Base-by-base conservation (phyloP, 2,888 invertebrate species). In the Sipha maydis region DNA sequence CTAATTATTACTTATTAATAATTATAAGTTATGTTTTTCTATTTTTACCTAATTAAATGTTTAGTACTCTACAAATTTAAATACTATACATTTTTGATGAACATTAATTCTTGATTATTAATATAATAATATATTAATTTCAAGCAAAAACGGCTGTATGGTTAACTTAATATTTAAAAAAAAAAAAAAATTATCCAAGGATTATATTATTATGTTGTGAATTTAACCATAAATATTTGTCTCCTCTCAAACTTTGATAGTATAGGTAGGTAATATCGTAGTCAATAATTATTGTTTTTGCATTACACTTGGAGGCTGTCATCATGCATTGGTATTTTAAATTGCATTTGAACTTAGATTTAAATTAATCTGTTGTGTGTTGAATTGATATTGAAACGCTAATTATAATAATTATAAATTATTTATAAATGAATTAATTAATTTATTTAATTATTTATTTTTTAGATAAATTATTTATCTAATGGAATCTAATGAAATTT, bases 401-500 rank as follows among this genome's bases (percentile, higher is more conserved):
- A 61, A n/a, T 61, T 67, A 61, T 79, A 78, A 61, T n/a, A n/a
- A n/a, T n/a, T n/a, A n/a, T n/a, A n/a, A n/a, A n/a, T n/a, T n/a
- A n/a, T n/a, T n/a, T n/a, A n/a, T n/a, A n/a, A n/a, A n/a, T n/a
- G n/a, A n/a, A n/a, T n/a, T n/a, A n/a, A n/a, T n/a, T n/a, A n/a
- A n/a, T n/a, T n/a, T n/a, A n/a, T n/a, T n/a, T n/a, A n/a, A n/a
- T n/a, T n/a, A n/a, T n/a, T n/a, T n/a, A n/a, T n/a, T n/a, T n/a
- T n/a, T n/a, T n/a, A n/a, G n/a, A n/a, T n/a, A n/a, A n/a, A n/a
- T 71, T 11, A 25, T 54, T 31, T 14, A 17, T 34, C 61, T 56
- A 2, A 3, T 61, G n/a, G 83, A 73, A 83, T 61, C n/a, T 75
- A 9, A 67, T 31, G 67, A 34, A 71, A 69, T 85, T 69, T 78